Conservation (phyloP, 2,888 invertebrate genomes). For the Zele albiditarsus region DNA sequence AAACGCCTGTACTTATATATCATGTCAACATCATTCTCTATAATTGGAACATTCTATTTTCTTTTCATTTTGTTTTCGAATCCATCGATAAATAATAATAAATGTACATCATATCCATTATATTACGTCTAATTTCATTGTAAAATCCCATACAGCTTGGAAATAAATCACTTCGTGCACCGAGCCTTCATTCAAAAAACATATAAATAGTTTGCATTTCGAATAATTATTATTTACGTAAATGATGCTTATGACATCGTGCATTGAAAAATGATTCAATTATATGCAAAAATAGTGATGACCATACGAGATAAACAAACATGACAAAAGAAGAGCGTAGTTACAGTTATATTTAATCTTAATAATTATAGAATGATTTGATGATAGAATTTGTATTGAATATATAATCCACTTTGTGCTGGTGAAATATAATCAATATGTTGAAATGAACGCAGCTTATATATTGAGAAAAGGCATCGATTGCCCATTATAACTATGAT, state of each 20-base stretch:
- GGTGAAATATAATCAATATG: not conserved
- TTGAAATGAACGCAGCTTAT: not conserved
- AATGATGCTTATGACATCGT: not conserved
- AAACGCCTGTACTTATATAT: conserved; percentile 7
- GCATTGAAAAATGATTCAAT: not conserved
- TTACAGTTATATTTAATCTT: not conserved
- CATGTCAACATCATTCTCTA: not conserved
- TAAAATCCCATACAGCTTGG: conserved; percentile 54
- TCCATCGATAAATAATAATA: not conserved
- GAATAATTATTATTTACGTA: not conserved
- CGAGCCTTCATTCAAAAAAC: conserved; percentile 55
- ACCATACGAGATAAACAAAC: no score
- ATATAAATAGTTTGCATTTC: conserved; percentile 45
- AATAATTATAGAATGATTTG: not conserved
- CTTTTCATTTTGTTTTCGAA: not conserved
- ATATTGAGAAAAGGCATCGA: not conserved
- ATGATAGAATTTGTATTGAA: not conserved
- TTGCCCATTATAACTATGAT: not conserved
- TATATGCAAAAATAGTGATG: not conserved
- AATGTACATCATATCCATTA: conserved; percentile 30
- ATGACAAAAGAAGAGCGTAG: not conserved
- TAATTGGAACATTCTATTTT: not conserved
- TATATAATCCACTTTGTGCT: not conserved
- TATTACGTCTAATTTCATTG: conserved; percentile 39
- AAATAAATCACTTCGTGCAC: conserved; percentile 60